Evolutionary conservation across 2,888 invertebrate genomes (phyloP).

Genomic region (Thereva unica): DNA sequence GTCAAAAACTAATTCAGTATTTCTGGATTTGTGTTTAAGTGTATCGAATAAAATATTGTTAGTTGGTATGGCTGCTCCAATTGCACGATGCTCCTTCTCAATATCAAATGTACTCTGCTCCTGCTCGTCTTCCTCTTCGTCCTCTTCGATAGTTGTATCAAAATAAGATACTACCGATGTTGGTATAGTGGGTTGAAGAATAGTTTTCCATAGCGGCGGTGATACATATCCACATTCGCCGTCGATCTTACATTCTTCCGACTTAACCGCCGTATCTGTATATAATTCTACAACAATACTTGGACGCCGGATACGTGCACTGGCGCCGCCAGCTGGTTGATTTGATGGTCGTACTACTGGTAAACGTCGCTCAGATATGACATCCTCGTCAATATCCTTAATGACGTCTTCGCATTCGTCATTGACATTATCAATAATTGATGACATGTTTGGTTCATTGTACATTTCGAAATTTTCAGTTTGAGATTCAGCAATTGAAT

Average conservation of each 20-base stretch:
- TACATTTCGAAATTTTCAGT: slow-evolving; percentile 31
- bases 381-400: slow-evolving; percentile 5
- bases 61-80: no score
- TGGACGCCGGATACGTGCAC: neutral
- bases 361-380: neutral
- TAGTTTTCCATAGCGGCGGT: slow-evolving; percentile 4
- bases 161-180: slow-evolving; percentile 15
- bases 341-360: neutral
- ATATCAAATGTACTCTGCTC: slow-evolving; percentile 24
- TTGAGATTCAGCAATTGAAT: slow-evolving; percentile 24
- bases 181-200: slow-evolving; percentile 7
- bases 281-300: slow-evolving; percentile 34
- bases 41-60: neutral
- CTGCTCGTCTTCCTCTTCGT: no score
- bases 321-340: neutral
- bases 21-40: neutral
- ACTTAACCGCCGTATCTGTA: slow-evolving; percentile 22
- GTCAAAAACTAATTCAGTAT: slow-evolving; percentile 10
- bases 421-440: slow-evolving; percentile 26
- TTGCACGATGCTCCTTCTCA: slow-evolving; percentile 4
- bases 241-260: slow-evolving; percentile 5
- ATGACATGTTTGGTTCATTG: slow-evolving; percentile 27
- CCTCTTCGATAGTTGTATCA: slow-evolving; percentile 26
- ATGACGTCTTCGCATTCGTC: slow-evolving; percentile 13
- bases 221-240: neutral